These are phyloP conservation scores for Lumbricus terrestris DNA, from an alignment of 2,888 invertebrate genomes.

Conservation along the genomic window DNA sequence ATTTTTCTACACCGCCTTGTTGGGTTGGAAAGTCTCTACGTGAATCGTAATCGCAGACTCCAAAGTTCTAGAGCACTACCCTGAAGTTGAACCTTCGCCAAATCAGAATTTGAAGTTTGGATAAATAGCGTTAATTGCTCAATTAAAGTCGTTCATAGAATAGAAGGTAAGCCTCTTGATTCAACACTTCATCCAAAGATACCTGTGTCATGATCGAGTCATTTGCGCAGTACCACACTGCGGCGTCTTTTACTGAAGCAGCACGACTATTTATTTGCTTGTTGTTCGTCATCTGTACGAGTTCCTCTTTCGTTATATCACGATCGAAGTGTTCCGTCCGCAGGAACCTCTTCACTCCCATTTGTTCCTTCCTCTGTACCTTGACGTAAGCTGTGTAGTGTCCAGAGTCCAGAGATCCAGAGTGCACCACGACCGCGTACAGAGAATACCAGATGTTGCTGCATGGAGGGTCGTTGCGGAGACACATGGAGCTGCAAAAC, in stretches of 20 bases:
- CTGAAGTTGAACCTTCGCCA: no score
- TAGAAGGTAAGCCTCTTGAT: background rate
- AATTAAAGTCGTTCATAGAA: background rate
- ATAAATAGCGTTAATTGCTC: background rate
- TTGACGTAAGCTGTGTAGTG: background rate
- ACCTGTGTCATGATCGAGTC: background rate
- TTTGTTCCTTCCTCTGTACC: background rate
- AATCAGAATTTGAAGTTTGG: background rate
- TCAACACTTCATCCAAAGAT: background rate
- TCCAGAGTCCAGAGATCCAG: background rate
- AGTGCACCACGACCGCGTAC: background rate
- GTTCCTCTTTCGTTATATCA: background rate
- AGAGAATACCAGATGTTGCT: background rate
- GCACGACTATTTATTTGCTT: background rate
- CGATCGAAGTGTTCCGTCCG: background rate
- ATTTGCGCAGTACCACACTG: background rate
- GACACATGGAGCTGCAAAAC: constrained; percentile 4
- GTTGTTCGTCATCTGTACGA: background rate
- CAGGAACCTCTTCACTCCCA: background rate
- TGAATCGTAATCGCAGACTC: no score
- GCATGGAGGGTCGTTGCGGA: background rate
- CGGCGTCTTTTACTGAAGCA: background rate
- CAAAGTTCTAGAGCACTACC: no score
- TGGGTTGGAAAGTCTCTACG: no score
- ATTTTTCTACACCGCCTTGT: no score